phyloP scores from a whole-genome alignment of 2,888 invertebrate species.

The Cephalotes varians region DNA sequence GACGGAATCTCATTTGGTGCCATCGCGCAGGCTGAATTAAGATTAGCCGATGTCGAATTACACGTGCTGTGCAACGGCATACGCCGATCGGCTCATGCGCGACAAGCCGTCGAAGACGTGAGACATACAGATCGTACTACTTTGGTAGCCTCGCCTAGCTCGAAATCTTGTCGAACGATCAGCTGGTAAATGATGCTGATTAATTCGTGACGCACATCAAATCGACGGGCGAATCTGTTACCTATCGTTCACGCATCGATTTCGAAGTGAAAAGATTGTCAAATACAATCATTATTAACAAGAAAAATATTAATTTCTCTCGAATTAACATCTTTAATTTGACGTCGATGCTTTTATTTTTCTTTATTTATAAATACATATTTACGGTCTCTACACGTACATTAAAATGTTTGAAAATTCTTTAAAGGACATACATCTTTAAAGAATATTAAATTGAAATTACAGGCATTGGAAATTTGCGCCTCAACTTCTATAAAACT shows the following conservation, averaged over 20 bases:
- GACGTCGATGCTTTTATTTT: background rate
- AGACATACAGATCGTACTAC: slow-evolving; percentile 60
- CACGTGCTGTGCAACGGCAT: slow-evolving; percentile 67
- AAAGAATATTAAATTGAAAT: background rate
- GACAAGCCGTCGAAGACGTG: slow-evolving; percentile 63
- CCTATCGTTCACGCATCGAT: background rate
- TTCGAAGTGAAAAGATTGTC: background rate
- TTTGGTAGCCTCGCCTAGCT: slow-evolving; percentile 45
- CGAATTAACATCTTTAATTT: slow-evolving; percentile 1
- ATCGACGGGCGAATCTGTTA: slow-evolving; percentile 5
- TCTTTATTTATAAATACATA: background rate
- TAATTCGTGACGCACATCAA: slow-evolving; percentile 43
- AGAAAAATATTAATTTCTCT: background rate
- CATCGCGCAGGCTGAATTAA: slow-evolving; percentile 66
- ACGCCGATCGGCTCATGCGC: slow-evolving; percentile 63
- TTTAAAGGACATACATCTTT: background rate
- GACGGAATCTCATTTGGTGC: slow-evolving; percentile 55
- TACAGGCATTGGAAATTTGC: background rate
- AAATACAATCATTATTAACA: background rate
- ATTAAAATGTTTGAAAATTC: background rate
- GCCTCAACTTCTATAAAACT: slow-evolving; percentile 1
- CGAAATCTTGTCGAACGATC: slow-evolving; percentile 17
- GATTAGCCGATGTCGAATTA: slow-evolving; percentile 69
- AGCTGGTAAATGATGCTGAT: slow-evolving; percentile 14
- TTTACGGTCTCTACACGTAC: background rate